These are phyloP conservation scores for Leucophora obtusa DNA, from an alignment of 2,888 invertebrate species.

Conservation along the genomic window DNA sequence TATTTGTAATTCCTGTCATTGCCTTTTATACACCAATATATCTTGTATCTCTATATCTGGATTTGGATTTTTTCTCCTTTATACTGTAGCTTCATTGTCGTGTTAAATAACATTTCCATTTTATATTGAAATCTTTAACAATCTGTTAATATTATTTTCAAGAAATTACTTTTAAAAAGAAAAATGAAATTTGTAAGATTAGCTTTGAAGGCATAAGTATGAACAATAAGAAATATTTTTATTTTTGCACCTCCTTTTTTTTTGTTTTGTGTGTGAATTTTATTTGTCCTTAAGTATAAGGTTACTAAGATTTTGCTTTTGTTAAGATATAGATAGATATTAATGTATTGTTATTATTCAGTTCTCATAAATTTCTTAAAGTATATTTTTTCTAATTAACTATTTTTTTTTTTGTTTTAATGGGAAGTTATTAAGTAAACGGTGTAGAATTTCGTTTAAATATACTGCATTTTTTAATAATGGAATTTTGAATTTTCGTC, in stretches of 20 bases:
- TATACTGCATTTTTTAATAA: no score
- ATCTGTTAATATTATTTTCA: background rate
- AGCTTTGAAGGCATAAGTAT: background rate
- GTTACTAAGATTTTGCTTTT: no score
- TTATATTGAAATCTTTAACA: background rate
- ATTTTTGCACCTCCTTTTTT: background rate
- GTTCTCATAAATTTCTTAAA: no score
- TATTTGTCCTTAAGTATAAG: no score
- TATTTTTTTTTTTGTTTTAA: no score
- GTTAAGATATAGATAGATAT: background rate
- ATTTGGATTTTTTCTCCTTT: background rate
- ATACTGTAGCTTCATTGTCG: background rate
- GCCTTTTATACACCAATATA: background rate
- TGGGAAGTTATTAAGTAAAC: no score
- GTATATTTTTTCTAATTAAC: no score
- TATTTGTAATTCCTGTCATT: background rate
- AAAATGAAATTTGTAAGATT: conserved; percentile 1
- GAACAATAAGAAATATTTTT: background rate
- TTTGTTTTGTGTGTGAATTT: no score
- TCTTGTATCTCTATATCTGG: background rate
- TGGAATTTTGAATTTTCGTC: no score
- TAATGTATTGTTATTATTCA: background rate
- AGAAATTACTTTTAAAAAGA: background rate
- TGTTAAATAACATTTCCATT: background rate
- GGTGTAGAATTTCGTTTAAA: no score